Evolutionary conservation across 2,888 invertebrate species (phyloP), one percentile per base, ranked within the genome.

Genomic region (Prenolepis imparis): DNA sequence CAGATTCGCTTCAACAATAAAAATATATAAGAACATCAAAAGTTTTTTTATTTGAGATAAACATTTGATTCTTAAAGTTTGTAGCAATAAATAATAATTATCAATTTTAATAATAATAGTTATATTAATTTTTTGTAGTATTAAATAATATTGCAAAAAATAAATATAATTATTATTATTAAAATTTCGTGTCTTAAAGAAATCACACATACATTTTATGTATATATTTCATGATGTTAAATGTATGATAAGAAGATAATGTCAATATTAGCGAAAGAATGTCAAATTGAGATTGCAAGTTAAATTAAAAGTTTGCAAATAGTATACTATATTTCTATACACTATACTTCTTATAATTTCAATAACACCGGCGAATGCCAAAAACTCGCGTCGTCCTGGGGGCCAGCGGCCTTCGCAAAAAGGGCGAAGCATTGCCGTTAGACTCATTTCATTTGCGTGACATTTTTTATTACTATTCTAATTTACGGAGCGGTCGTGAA

Each of bases 401-500:
- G 39, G 32, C 15, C 64, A 36, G 15, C 3, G 70, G 24, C 67
- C 82, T 64, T 82, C 83, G 78, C 68, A 83, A 85, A 88, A 88
- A 88, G 82, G 55, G 66, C 66, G 52, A 48, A 66, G 57, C 84
- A 68, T 87, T 90, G 87, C 86, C 72, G 85, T 83, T 83, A 81
- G 48, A 67, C 28, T 68, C 66, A 64, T 82, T 89, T 85, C 61
- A 77, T 41, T 44, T 74, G 68, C 86, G 84, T 68, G 84, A 86
- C 82, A 63, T 78, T 89, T 89, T 86, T 88, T 87, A 85, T 64
- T 85, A 78, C 83, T 64, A 64, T 59, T 63, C 73, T 83, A 90
- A 90, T 90, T 90, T 90, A 90, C 85, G 90, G 84, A 72, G 9
- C 64, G 70, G 32, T 75, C 84, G 68, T 73, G 84, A 81, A 78